Evolutionary conservation across 1,140 invertebrate genomes (phyloP), one percentile per base, ranked within the genome.

Genomic region (Heliothis subflexa): DNA sequence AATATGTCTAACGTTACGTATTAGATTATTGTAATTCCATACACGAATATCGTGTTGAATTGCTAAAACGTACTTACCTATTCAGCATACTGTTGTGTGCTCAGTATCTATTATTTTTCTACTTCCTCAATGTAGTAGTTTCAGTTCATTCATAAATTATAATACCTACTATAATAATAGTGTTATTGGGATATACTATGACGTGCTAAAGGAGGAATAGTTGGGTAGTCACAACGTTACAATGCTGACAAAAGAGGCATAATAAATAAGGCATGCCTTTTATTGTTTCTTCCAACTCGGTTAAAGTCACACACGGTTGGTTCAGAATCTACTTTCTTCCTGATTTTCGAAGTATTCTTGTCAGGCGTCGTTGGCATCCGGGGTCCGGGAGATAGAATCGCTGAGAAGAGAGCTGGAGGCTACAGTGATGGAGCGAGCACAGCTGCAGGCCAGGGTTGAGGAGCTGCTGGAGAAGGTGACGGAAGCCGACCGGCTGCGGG

Each of bases 381-480:
- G 87, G 11, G 87, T 83, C 49, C 88, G 89, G 28, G 92, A 95
- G 80, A 82, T 94, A 16, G 93, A 89, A 80, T 85, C 90, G 62
- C 76, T 89, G 78, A 86, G 88, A 64, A 90, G 94, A 89, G 94
- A 92, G 85, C 90, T 95, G 70, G 93, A 95, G 78, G 86, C 82
- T 28, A 89, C 87, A 80, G 85, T 81, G n/a, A 91, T 91, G 91
- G 95, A 95, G 88, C 86, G 92, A 18, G 92, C 93, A 21, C 87
- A 93, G 76, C 85, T 95, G 73, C 90, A 95, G 79, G 85, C 91
- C 21, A 90, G 93, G 59, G 89, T 96, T 5, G 91, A 94, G 21
- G 94, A 95, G 71, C 79, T 93, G 72, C 62, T 88, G 75, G 88
- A 91, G 71, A 77, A 87, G 47, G 90, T 86, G 16, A 84, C 82